Evolutionary conservation across 2,888 invertebrate species (phyloP).

Genomic region (Rotaria socialis): DNA sequence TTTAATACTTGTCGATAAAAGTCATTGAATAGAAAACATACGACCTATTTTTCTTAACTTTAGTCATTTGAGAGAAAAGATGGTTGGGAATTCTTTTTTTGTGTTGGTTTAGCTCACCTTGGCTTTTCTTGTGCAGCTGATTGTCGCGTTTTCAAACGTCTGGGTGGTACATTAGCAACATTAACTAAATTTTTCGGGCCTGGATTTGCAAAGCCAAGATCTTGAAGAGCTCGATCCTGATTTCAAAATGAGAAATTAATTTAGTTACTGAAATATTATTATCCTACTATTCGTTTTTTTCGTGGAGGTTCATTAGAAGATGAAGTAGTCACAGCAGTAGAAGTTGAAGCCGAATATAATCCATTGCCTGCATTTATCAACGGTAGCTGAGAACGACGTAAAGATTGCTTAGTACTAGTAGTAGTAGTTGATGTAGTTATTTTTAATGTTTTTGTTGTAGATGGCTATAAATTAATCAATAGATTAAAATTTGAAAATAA

Average conservation of each 20-base stretch:
- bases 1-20: background rate
- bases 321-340: background rate
- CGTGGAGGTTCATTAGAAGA: background rate
- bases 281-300: background rate
- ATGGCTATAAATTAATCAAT: background rate
- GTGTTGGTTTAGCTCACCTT: background rate
- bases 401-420: background rate
- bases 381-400: background rate
- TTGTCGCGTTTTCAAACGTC: slow-evolving; percentile 14
- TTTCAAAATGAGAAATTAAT: background rate
- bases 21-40: background rate
- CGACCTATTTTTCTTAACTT: no score
- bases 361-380: background rate
- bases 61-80: no score
- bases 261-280: background rate
- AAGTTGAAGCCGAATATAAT: background rate
- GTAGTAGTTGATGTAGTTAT: background rate
- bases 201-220: background rate
- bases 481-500: background rate
- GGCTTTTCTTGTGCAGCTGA: background rate
- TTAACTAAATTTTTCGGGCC: slow-evolving; percentile 15
- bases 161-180: background rate
- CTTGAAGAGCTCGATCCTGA: background rate
- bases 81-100: no score
- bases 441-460: background rate